A percentile compares a stretch with the other conserved stretches of the same genome.
phyloP scores from a whole-genome alignment of 2,113 vertebrate genomes.

The Psammodynastes pulverulentus region DNA sequence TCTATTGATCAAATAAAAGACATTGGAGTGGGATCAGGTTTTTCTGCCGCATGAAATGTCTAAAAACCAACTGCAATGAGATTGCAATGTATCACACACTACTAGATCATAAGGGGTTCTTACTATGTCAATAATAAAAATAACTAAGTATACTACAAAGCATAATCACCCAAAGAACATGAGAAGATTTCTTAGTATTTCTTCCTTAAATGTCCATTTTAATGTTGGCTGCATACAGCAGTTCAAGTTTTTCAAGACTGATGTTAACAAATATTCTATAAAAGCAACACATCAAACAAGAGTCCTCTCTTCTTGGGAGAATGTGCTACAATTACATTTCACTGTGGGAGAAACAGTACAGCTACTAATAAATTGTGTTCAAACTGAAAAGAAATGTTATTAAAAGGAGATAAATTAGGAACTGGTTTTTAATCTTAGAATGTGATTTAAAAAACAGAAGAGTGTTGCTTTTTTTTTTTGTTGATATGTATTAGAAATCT shows the following conservation, averaged over 20 bases:
- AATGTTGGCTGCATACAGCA: not conserved
- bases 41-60: not conserved
- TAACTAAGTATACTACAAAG: not conserved
- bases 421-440: not conserved
- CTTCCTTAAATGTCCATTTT: constrained; percentile 23
- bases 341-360: not conserved
- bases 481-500: not conserved
- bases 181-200: constrained; percentile 15
- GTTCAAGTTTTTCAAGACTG: constrained; percentile 5
- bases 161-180: not conserved
- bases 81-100: not conserved
- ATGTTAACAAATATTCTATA: not conserved
- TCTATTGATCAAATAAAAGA: not conserved
- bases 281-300: not conserved
- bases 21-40: not conserved
- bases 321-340: not conserved
- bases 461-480: not conserved
- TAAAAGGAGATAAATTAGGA: not conserved
- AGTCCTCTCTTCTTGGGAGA: not conserved
- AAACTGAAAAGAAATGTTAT: not conserved
- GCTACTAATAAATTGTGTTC: not conserved
- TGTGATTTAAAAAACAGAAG: not conserved
- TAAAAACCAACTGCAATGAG: not conserved
- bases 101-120: not conserved
- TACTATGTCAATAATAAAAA: not conserved